Evolutionary conservation across 2,113 vertebrate species (phyloP).

Genomic region (Alexandromys fortis): DNA sequence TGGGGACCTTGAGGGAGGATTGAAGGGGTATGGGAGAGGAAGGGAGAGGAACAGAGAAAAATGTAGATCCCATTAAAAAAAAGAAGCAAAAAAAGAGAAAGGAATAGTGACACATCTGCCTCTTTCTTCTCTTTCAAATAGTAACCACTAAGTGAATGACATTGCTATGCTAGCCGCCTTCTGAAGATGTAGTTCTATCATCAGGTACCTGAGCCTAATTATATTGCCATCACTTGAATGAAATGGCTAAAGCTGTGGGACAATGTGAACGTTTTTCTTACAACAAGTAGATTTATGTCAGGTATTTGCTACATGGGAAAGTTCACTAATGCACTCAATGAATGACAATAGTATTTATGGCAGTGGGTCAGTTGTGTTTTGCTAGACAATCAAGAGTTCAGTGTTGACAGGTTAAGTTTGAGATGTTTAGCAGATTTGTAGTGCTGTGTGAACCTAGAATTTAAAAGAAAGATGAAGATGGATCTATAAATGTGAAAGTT

Average conservation of each 20-base stretch:
- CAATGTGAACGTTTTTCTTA: background rate
- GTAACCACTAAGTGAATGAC: background rate
- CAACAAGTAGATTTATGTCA: background rate
- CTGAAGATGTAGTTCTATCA: background rate
- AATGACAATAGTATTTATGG: background rate
- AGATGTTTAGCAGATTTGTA: background rate
- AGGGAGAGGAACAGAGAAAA: too few relatives aligned
- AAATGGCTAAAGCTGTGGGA: background rate
- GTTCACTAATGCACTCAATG: background rate
- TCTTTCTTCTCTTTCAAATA: background rate
- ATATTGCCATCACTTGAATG: background rate
- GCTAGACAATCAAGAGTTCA: background rate
- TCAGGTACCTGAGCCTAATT: background rate
- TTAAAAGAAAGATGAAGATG: background rate
- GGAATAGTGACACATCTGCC: too few relatives aligned
- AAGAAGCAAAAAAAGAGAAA: too few relatives aligned
- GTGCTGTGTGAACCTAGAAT: background rate
- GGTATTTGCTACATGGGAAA: background rate
- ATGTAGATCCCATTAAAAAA: too few relatives aligned
- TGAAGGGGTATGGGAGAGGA: too few relatives aligned
- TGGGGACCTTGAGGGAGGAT: too few relatives aligned
- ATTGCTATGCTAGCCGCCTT: fast-evolving
- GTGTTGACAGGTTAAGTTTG: background rate
- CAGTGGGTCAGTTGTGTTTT: background rate
- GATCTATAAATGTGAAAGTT: background rate